Base-by-base conservation (phyloP, 2,113 vertebrate species). In the Egretta garzetta region DNA sequence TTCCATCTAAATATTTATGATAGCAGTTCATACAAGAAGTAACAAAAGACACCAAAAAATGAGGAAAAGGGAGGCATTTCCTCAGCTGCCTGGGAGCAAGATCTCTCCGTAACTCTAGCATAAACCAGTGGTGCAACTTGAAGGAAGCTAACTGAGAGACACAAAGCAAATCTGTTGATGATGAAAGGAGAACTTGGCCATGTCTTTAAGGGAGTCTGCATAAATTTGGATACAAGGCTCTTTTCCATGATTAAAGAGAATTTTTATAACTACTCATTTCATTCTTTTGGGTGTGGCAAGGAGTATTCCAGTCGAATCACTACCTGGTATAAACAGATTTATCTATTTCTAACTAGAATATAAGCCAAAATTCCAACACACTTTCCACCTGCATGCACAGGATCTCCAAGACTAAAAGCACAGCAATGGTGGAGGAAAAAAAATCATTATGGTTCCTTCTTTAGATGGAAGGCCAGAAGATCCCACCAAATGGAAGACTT, bases 171-270 rank as follows among this genome's bases (percentile, higher is more conserved):
- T 93, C 63, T 76, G 84, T 66, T 63, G 70, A 87, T 87, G 91
- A 96, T 94, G 84, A 96, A 96, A 96, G 87, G 53, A 94, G 55
- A 93, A 86, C 35, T 35, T 88, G 71, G 71, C 55, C 59, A 47
- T 76, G 86, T 96, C 84, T 96, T 96, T 94, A 80, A 96, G 49
- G n/a, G 84, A 96, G 83, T 86, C 87, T 95, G 93, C 84, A 95
- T 96, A 95, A 87, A 97, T 97, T 96, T 97, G 94, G 71, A 83
- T 96, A 88, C 30, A 63, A 72, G 84, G 59, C 5, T 90, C 62
- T 95, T 97, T 95, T 96, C 87, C 53, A 74, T 96, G 91, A 97
- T 97, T 96, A 97, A 97, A 96, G 96, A 86, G 89, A 93, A 86
- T 94, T 96, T 96, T 94, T 47, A 39, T 85, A 96, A 91, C 76